Conservation (phyloP, 2,888 invertebrate genomes). For the Chrysina gloriosa region DNA sequence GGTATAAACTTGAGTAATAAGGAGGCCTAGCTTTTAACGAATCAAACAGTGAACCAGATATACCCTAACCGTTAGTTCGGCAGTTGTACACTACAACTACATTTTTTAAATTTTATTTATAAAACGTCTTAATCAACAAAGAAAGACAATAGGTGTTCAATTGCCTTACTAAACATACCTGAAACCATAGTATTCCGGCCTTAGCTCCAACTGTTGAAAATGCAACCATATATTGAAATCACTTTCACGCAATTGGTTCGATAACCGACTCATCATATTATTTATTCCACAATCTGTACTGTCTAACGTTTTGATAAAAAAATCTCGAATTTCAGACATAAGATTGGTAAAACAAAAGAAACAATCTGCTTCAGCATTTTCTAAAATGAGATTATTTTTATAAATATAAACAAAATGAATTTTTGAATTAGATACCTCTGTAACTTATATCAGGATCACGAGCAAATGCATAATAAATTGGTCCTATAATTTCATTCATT, state of each 20-base stretch:
- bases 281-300: slow-evolving; percentile 93
- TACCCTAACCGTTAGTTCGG: too few relatives aligned
- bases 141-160: not conserved
- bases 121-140: too few relatives aligned
- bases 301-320: slow-evolving; percentile 96
- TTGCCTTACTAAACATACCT: slow-evolving; percentile 67
- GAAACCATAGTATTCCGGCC: slow-evolving; percentile 97
- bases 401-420: not conserved
- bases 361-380: slow-evolving; percentile 95
- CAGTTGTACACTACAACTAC: too few relatives aligned
- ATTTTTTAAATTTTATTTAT: too few relatives aligned
- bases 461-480: slow-evolving; percentile 97
- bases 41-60: too few relatives aligned
- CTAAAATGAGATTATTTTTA: slow-evolving; percentile 64
- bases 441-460: slow-evolving; percentile 84
- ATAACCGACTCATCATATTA: slow-evolving; percentile 87
- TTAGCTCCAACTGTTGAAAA: slow-evolving; percentile 85
- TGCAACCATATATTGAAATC: slow-evolving; percentile 83
- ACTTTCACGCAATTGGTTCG: slow-evolving; percentile 78
- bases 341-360: slow-evolving; percentile 98
- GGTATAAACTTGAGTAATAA: too few relatives aligned
- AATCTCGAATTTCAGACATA: slow-evolving; percentile 97
- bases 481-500: slow-evolving; percentile 99
- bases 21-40: too few relatives aligned
- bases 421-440: slow-evolving; percentile 75